Conservation (phyloP, 2,113 vertebrate genomes). For the Ictidomys tridecemlineatus region DNA sequence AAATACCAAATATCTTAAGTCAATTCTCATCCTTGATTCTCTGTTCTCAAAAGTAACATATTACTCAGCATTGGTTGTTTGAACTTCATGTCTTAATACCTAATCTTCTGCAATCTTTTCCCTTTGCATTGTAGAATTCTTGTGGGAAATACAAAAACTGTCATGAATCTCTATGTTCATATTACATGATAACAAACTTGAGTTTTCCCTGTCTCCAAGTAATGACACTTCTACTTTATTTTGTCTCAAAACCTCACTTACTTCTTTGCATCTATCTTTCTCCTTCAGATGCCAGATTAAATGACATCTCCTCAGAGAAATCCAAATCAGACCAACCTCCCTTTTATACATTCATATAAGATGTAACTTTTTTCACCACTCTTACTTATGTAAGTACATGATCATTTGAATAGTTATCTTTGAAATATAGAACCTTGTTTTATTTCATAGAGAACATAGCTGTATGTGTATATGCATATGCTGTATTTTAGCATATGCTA, state of each 20-base stretch:
- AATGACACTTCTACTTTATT: not conserved
- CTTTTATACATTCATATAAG: not conserved
- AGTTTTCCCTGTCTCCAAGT: not conserved
- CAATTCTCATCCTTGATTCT: conserved; percentile 1
- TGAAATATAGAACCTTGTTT: not conserved
- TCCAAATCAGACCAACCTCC: conserved; percentile 12
- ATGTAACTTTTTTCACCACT: not conserved
- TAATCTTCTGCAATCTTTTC: not conserved
- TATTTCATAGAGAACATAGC: not conserved
- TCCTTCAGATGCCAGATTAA: conserved; percentile 46
- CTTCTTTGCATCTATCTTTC: not conserved
- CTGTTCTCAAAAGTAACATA: not conserved
- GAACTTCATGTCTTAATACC: not conserved
- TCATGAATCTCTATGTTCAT: not conserved
- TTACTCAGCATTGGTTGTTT: not conserved
- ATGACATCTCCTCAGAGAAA: not conserved
- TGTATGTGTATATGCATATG: not conserved
- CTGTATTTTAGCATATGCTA: not conserved
- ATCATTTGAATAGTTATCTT: conserved; percentile 41
- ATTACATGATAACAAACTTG: not conserved
- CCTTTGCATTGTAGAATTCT: not conserved
- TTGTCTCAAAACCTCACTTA: not conserved
- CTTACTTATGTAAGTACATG: conserved; percentile 18
- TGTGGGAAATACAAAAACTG: too few species aligned
- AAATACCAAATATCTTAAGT: not conserved